phyloP scores from a whole-genome alignment of 2,888 invertebrate genomes.

The Calliscelio sp. region DNA sequence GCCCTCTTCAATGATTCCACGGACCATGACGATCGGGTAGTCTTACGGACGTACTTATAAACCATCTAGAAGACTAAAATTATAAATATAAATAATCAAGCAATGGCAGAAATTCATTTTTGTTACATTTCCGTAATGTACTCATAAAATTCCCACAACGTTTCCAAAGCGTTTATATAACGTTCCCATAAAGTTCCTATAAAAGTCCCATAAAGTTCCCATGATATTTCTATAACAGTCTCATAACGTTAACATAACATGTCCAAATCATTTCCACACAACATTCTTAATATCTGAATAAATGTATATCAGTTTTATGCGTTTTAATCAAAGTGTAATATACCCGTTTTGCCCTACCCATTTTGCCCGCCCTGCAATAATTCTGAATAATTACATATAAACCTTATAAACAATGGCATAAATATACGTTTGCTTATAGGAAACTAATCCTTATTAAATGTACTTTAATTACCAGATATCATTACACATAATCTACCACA shows the following conservation, averaged over 20 bases:
- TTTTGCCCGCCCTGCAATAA: not conserved
- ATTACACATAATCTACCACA: not conserved
- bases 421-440: not conserved
- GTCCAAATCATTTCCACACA: not conserved
- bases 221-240: not conserved
- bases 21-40: constrained; percentile 15
- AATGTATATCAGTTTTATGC: constrained; percentile 6
- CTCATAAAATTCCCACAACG: constrained; percentile 2
- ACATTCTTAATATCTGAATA: not conserved
- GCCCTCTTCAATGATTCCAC: constrained; percentile 26
- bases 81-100: constrained; percentile 22
- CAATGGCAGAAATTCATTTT: not conserved
- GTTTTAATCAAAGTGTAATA: constrained; percentile 3
- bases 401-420: not conserved
- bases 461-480: constrained; percentile 5
- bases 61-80: constrained; percentile 21
- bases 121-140: not conserved
- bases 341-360: constrained; percentile 3
- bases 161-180: not conserved
- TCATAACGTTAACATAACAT: not conserved
- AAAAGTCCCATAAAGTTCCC: not conserved
- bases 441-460: constrained; percentile 1
- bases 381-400: not conserved
- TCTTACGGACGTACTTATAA: constrained; percentile 23
- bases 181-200: not conserved